These are phyloP conservation scores for Xiphophorus maculatus DNA, from an alignment of 2,113 vertebrate genomes.

Conservation along the genomic window DNA sequence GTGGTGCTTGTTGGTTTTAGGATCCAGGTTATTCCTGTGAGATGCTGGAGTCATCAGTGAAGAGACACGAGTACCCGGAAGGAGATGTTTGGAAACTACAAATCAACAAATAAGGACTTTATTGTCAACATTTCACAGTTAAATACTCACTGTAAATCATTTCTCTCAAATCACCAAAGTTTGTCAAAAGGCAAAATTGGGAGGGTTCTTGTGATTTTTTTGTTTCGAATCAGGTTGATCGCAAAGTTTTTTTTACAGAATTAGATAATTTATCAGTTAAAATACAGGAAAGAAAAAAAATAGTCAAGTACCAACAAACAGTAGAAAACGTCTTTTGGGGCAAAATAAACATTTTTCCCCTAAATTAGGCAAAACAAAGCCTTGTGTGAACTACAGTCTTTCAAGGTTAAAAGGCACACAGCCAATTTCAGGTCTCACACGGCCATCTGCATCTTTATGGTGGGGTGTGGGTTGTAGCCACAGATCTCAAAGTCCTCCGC, in stretches of 20 bases:
- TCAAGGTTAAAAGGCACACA: background rate
- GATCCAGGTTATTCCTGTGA: conserved; percentile 87
- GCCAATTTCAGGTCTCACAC: conserved; percentile 60
- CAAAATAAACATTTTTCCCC: background rate
- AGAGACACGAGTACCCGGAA: conserved; percentile 80
- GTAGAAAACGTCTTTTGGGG: background rate
- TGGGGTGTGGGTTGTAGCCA: conserved; percentile 90
- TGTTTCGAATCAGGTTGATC: background rate
- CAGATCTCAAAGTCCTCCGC: conserved; percentile 92
- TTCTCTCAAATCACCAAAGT: no score
- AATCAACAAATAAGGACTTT: conserved; percentile 24
- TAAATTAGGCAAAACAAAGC: background rate
- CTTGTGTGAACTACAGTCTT: background rate
- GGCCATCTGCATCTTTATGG: conserved; percentile 98
- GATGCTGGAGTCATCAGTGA: conserved; percentile 84
- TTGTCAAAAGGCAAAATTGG: no score
- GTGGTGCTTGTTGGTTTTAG: conserved; percentile 56
- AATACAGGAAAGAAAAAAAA: background rate
- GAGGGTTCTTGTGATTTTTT: no score
- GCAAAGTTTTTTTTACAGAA: conserved; percentile 37
- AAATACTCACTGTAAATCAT: background rate
- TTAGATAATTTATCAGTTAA: conserved; percentile 6
- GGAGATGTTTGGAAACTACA: conserved; percentile 82
- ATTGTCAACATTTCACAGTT: background rate
- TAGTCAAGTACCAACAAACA: background rate